Base-by-base conservation (phyloP, 2,888 invertebrate species). In the Epiblema foenella region DNA sequence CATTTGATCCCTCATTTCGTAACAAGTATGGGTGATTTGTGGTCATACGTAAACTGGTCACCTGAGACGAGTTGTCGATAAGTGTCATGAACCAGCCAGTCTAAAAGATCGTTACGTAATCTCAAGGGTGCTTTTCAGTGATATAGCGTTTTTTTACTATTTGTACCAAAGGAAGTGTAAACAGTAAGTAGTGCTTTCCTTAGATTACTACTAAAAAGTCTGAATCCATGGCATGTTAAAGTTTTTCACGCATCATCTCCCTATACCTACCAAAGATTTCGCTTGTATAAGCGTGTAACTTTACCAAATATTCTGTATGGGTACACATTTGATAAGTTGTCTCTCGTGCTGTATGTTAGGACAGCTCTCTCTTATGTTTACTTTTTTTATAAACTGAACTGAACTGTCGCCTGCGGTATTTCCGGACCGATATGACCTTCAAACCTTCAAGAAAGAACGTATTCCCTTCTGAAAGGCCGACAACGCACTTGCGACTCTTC, bases 91-190 rank as follows among this genome's bases (percentile, higher is more conserved):
- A 46, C 8, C 46, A 46, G 46, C 11, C 24, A 11, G 20, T 24
- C 46, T 39, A 2, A 49, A 49, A 60, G 46, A 60, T 46, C 60
- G 60, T 24, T 24, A 24, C 24, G 24, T 60, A 60, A 60, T 46
- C 46, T 17, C 42, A 11, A 39, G 11, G 24, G 46, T 46, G 10
- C 24, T 60, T 60, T 49, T 60, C 8, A 29, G 24, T 59, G 59
- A 1, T 42, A 15, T 42, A 42, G 46, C n/a, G 11, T 29, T 20
- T n/a, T 46, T 60, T 60, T 60, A 60, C 46, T 60, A 11, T 60
- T 46, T 17, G 24, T 18, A 18, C 1, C n/a, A 46, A 46, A 33
- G 51, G 18, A 29, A 46, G 46, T 46, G 46, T 59, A 24, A 17
- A 1, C 4, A 24, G 4, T 18, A 17, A 11, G n/a, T 39, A 39